Conservation (phyloP, 1,140 invertebrate species). For the Sinella curviseta region DNA sequence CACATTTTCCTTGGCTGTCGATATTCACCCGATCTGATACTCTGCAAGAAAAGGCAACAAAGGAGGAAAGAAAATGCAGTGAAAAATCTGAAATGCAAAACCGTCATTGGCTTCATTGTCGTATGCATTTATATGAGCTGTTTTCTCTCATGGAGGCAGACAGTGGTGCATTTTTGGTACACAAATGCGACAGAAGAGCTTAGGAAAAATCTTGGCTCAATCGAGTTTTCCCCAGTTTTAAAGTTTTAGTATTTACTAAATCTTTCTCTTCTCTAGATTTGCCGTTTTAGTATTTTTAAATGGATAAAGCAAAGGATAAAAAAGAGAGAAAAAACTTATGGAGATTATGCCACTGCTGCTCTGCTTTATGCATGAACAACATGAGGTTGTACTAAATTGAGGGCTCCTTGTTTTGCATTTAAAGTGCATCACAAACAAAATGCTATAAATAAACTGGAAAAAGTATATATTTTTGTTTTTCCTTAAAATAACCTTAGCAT, state of each 20-base stretch:
- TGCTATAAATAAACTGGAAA: neutral
- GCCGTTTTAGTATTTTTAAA: neutral
- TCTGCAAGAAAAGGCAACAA: neutral
- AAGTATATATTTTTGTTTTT: too few relatives aligned
- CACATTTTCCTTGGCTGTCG: neutral
- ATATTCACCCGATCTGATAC: neutral
- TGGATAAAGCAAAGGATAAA: neutral
- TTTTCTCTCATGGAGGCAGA: neutral
- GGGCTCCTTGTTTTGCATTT: neutral
- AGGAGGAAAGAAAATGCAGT: constrained; percentile 9
- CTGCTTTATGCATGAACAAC: neutral
- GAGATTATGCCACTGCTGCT: too few relatives aligned
- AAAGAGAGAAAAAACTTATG: neutral
- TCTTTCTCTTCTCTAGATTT: neutral
- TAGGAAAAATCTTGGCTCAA: neutral
- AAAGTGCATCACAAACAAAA: neutral
- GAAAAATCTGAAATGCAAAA: constrained; percentile 25
- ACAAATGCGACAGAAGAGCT: too few relatives aligned
- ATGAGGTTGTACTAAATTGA: neutral
- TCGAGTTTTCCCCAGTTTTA: neutral
- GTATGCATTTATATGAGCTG: constrained; percentile 21
- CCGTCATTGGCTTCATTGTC: constrained; percentile 14
- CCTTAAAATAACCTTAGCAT: too few relatives aligned
- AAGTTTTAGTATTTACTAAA: constrained; percentile 14
- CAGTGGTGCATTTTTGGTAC: neutral